Base-by-base conservation (phyloP, 2,888 invertebrate genomes). In the Cantharis nigra region DNA sequence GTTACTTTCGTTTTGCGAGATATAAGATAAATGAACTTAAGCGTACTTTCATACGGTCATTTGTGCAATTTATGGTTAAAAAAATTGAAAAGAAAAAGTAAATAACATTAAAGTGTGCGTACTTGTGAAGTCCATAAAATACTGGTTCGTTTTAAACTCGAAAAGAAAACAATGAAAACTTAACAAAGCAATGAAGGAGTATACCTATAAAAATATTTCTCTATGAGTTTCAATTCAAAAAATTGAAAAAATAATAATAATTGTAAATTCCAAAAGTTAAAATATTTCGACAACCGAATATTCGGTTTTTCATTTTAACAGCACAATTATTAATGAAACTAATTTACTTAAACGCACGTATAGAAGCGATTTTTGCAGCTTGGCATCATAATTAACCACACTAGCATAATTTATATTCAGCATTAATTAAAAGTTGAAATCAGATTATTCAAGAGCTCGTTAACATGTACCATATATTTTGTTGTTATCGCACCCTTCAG, bases 381-480 rank as follows among this genome's bases (percentile, higher is more conserved):
- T 75, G 33, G 71, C 49, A 14, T 62, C 75, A 71, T 75, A 75
- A 75, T 71, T 71, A 69, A 75, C 71, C 69, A 65, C 71, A 74
- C 20, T 18, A 5, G 33, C 14, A 63, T 78, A 75, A 78, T 78
- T 78, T 78, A 78, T 72, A 71, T 63, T 18, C 63, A 28, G 71
- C 76, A 76, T 78, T 78, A 78, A 78, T 78, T 78, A 78, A 78
- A 78, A 76, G 75, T 74, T 71, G 33, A 65, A 78, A 78, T 78
- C 78, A 76, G 78, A 76, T 78, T 76, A 75, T 78, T 76, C 69
- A 76, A 71, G 67, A 76, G 75, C 76, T 78, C 77, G 77, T 77
- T 77, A 77, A 74, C 74, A 74, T 74, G 77, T 74, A 71, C 75
- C 67, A 79, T 79, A 79, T 76, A 79, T 76, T 74, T 63, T 69